Conservation (phyloP, 2,797 vertebrate species). For the Manis javanica region DNA sequence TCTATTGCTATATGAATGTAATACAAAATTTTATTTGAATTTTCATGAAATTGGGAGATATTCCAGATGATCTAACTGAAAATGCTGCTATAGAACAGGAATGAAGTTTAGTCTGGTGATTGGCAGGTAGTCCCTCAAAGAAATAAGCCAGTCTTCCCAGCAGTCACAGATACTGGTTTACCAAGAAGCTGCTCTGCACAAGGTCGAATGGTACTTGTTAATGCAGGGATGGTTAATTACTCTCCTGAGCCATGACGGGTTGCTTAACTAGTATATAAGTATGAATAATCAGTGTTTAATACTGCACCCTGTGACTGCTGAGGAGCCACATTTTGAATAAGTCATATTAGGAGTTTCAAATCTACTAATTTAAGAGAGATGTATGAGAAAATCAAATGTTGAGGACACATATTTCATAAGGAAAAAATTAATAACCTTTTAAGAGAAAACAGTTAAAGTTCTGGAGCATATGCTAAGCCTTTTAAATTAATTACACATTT, state of each 20-base stretch:
- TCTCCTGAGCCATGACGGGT: background rate
- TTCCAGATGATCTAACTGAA: background rate
- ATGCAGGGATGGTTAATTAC: background rate
- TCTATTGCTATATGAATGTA: background rate
- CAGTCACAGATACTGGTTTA: background rate
- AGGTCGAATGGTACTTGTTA: background rate
- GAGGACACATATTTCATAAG: background rate
- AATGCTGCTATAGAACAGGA: background rate
- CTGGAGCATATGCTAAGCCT: conserved; percentile 31
- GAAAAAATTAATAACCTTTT: conserved; percentile 32
- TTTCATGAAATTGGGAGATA: conserved; percentile 16
- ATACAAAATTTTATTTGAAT: conserved; percentile 2
- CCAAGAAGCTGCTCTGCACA: background rate
- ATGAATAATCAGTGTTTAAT: background rate
- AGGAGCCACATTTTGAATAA: background rate
- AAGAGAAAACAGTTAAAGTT: conserved; percentile 48
- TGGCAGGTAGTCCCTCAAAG: background rate
- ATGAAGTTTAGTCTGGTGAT: background rate
- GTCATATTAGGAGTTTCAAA: conserved; percentile 14
- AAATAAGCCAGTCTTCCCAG: background rate
- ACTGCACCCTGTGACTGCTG: background rate
- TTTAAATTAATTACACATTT: conserved; percentile 62
- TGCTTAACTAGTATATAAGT: background rate
- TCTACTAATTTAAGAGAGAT: conserved; percentile 11
- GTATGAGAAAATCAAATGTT: background rate